Conservation (phyloP, 1,140 invertebrate genomes). For the Ostrea denselamellosa region DNA sequence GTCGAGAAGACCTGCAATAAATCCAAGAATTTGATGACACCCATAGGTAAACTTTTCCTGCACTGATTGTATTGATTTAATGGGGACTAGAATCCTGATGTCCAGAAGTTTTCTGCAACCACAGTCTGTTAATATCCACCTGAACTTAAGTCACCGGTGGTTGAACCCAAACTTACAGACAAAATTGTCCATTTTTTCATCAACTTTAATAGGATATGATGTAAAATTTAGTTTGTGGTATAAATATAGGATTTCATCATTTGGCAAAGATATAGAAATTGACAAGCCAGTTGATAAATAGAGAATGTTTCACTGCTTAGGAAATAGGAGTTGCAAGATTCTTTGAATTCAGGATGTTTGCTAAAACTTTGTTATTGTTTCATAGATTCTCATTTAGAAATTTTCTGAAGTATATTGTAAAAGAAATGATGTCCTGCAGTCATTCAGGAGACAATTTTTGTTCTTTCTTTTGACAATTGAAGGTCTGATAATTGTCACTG, state of each 20-base stretch:
- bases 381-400: neutral
- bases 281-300: neutral
- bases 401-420: neutral
- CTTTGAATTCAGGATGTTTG: constrained; percentile 15
- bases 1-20: no score
- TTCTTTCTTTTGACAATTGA: neutral
- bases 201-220: neutral
- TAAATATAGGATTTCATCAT: neutral
- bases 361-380: neutral
- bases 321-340: neutral
- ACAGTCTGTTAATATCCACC: neutral
- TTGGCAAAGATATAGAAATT: neutral
- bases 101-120: neutral
- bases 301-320: neutral
- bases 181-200: neutral
- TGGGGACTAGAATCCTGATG: neutral
- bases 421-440: neutral
- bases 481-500: neutral
- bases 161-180: neutral
- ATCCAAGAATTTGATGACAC: no score
- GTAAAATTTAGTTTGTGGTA: neutral
- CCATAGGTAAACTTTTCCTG: neutral
- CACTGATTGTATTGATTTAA: neutral
- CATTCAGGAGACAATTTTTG: neutral
- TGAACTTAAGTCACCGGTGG: constrained; percentile 5